phyloP scores from a whole-genome alignment of 2,113 vertebrate genomes.

The Ameiurus melas region DNA sequence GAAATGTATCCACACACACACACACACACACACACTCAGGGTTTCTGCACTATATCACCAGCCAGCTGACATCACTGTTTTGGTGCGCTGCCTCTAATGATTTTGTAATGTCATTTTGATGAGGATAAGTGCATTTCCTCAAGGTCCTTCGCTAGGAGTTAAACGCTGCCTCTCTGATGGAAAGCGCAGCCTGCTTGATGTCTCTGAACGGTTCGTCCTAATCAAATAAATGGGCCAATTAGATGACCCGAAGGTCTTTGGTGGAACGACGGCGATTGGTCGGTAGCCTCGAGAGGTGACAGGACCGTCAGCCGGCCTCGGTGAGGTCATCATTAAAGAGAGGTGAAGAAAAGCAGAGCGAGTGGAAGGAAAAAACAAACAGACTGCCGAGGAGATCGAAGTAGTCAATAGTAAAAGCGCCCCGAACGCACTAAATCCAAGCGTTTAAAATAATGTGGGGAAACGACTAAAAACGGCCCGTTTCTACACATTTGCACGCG shows the following conservation, averaged over 20 bases:
- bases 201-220: conserved; percentile 45
- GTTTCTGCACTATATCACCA: conserved; percentile 59
- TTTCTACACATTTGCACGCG: neutral
- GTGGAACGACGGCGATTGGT: conserved; percentile 21
- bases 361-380: neutral
- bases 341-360: conserved; percentile 43
- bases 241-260: conserved; percentile 37
- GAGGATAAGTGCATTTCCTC: conserved; percentile 59
- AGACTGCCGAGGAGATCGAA: neutral
- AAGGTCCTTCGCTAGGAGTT: conserved; percentile 59
- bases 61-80: conserved; percentile 62
- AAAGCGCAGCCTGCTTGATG: conserved; percentile 40
- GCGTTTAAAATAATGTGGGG: neutral
- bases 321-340: conserved; percentile 35
- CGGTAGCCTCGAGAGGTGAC: conserved; percentile 28
- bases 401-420: neutral
- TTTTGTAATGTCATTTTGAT: conserved; percentile 63
- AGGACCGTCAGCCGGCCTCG: conserved; percentile 38
- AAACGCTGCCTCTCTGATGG: conserved; percentile 38
- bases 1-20: neutral
- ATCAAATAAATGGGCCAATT: conserved; percentile 54
- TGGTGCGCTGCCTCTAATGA: conserved; percentile 64
- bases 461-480: neutral
- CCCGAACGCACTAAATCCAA: neutral
- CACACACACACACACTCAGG: neutral